Evolutionary conservation across 2,113 vertebrate genomes (phyloP), one percentile per base, ranked within the genome.

Genomic region (Xiphias gladius): DNA sequence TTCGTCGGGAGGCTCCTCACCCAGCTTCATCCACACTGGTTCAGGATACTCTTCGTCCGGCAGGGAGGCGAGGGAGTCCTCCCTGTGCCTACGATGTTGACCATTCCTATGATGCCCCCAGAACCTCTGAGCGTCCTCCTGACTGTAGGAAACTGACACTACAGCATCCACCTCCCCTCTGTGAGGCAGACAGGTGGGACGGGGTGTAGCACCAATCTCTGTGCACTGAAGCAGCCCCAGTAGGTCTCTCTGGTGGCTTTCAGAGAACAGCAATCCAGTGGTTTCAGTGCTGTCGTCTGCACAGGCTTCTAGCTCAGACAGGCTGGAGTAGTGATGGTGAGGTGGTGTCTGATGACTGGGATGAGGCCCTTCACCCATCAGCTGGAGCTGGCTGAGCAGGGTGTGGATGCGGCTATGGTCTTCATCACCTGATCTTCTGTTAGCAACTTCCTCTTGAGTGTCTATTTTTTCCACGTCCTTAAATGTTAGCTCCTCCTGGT

Each of bases 201-300:
- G 65, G 37, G 81, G 73, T 41, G 89, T 7, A 0, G 67, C 5
- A 1, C 1, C 0, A 0, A 86, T 81, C 9, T 92, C 94, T 30
- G 96, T 95, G 0, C 83, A 94, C 78, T 92, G 92, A 84, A 99
- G 91, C 46, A 99, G 95, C 28, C 90, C 95, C 46, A 97, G 89
- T 78, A 97, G 65, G 78, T 97, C 96, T 32, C 94, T 95, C 1
- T 95, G 93, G 72, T 95, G 94, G 0, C 91, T 92, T 62, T 97
- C 96, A 0, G 96, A 94, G 0, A 97, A 97, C 28, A 98, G 94
- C 59, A 99, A 93, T 1, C 97, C 97, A 0, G 94, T 95, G 55
- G 90, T 93, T 11, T 93, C 90, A 54, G 57, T n/a, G n/a, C 55
- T 71, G 20, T 75, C 35, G 0, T 86, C 89, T 24, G 74, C 30